Evolutionary conservation across 2,888 invertebrate species (phyloP).

Genomic region (Caenorhabditis macrosperma): DNA sequence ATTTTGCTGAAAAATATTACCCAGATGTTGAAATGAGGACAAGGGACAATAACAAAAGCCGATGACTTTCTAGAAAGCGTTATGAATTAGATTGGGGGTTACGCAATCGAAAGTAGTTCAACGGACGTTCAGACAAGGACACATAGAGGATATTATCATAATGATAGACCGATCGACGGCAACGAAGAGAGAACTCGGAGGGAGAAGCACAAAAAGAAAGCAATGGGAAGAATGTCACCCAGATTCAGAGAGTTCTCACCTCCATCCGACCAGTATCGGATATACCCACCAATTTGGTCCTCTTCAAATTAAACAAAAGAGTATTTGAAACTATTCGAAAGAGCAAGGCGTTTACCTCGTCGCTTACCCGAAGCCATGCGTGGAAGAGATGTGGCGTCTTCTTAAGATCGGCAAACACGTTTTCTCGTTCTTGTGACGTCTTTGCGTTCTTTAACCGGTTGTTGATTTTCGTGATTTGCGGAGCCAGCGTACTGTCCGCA

Average conservation of each 20-base stretch:
- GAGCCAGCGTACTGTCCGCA: slow-evolving; percentile 28
- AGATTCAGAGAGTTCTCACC: not conserved
- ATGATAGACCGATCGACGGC: not conserved
- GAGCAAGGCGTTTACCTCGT: not conserved
- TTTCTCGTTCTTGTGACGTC: slow-evolving; percentile 88
- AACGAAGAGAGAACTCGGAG: not conserved
- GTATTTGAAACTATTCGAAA: not conserved
- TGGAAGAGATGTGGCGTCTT: slow-evolving; percentile 96
- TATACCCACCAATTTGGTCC: too few species aligned
- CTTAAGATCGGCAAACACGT: slow-evolving; percentile 90
- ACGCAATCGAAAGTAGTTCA: not conserved
- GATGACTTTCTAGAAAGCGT: slow-evolving; percentile 3
- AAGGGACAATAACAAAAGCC: not conserved
- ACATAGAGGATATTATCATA: not conserved
- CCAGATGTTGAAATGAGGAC: not conserved
- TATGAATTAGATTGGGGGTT: slow-evolving; percentile 2
- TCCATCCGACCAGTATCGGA: too few species aligned
- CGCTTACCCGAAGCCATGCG: slow-evolving; percentile 86
- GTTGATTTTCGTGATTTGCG: slow-evolving; percentile 85
- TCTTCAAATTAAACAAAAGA: not conserved
- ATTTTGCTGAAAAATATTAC: slow-evolving; percentile 23
- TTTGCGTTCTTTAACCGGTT: slow-evolving; percentile 91
- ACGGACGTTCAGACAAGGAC: slow-evolving; percentile 12
- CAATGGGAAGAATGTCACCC: not conserved
- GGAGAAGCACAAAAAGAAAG: not conserved